A percentile compares a stretch with the other conserved stretches of the same genome.
Conservation (phyloP, 2,797 vertebrate species). For the Malacoctenus gilli region DNA sequence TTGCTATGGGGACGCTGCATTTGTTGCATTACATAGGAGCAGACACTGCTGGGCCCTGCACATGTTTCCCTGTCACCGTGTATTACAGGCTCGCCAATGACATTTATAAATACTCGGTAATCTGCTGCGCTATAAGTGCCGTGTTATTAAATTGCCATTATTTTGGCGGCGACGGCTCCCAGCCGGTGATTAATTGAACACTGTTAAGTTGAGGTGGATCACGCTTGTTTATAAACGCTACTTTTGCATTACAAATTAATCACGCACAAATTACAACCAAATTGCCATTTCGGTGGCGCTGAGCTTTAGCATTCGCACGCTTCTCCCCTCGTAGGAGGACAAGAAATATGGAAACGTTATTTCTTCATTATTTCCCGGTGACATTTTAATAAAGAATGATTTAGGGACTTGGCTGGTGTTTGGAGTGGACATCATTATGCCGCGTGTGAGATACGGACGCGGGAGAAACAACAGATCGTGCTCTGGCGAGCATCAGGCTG, state of each 20-base stretch:
- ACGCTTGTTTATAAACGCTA: conserved; percentile 68
- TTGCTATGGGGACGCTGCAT: conserved; percentile 75
- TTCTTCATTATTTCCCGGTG: conserved; percentile 62
- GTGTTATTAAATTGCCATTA: conserved; percentile 83
- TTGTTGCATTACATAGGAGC: conserved; percentile 79
- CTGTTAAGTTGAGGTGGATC: conserved; percentile 77
- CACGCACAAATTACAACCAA: conserved; percentile 69
- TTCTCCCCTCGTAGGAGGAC: conserved; percentile 38
- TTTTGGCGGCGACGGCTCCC: conserved; percentile 68
- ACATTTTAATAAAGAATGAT: conserved; percentile 67
- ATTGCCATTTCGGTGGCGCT: conserved; percentile 54
- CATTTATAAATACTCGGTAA: conserved; percentile 82
- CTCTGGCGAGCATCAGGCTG: conserved; percentile 71
- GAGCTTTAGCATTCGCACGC: conserved; percentile 38
- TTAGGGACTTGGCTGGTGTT: conserved; percentile 48
- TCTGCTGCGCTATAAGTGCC: conserved; percentile 69
- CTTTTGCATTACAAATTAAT: conserved; percentile 72
- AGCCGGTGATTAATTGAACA: conserved; percentile 79
- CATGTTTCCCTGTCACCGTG: conserved; percentile 77
- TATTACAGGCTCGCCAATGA: conserved; percentile 73
- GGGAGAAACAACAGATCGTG: conserved; percentile 66
- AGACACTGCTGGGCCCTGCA: conserved; percentile 72
- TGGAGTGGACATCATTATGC: conserved; percentile 31
- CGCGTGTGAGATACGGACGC: conserved; percentile 30
- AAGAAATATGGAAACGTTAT: conserved; percentile 57